Conservation (phyloP, 2,797 vertebrate species). For the Poeciliopsis presidionis region DNA sequence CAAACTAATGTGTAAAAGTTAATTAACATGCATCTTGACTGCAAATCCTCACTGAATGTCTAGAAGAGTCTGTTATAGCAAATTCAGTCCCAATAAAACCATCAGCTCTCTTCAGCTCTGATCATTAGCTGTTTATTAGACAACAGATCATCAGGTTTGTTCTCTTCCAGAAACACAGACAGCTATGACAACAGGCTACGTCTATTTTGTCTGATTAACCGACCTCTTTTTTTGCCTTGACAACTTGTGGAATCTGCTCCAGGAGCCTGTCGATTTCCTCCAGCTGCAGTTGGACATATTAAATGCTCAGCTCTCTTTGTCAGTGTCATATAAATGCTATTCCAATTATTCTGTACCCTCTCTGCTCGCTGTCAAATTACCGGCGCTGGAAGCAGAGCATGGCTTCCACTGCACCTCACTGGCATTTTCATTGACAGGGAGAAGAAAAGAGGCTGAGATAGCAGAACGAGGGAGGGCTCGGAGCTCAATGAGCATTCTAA, state of each 20-base stretch:
- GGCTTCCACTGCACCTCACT: constrained; percentile 64
- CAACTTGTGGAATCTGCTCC: constrained; percentile 62
- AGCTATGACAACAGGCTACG: constrained; percentile 66
- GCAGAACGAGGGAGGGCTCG: constrained; percentile 56
- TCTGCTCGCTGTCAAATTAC: constrained; percentile 78
- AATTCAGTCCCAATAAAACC: constrained; percentile 49
- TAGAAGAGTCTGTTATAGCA: constrained; percentile 36
- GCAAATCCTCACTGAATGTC: constrained; percentile 7
- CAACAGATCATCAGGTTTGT: constrained; percentile 30
- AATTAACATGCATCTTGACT: background rate
- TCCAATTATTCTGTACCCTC: constrained; percentile 75
- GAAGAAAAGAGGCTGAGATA: constrained; percentile 68
- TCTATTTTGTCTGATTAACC: constrained; percentile 74
- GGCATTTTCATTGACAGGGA: constrained; percentile 72
- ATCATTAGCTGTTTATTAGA: constrained; percentile 47
- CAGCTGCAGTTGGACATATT: constrained; percentile 40
- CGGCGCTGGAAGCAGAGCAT: constrained; percentile 57
- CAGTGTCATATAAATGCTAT: constrained; percentile 76
- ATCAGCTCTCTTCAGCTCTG: constrained; percentile 22
- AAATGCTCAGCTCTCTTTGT: constrained; percentile 65
- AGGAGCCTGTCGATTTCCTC: constrained; percentile 35
- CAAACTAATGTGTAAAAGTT: background rate
- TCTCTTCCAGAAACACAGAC: constrained; percentile 41
- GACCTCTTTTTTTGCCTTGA: constrained; percentile 38
- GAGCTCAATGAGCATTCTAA: constrained; percentile 72